Conservation (phyloP, 2,113 vertebrate species). For the Dermatemys mawii region DNA sequence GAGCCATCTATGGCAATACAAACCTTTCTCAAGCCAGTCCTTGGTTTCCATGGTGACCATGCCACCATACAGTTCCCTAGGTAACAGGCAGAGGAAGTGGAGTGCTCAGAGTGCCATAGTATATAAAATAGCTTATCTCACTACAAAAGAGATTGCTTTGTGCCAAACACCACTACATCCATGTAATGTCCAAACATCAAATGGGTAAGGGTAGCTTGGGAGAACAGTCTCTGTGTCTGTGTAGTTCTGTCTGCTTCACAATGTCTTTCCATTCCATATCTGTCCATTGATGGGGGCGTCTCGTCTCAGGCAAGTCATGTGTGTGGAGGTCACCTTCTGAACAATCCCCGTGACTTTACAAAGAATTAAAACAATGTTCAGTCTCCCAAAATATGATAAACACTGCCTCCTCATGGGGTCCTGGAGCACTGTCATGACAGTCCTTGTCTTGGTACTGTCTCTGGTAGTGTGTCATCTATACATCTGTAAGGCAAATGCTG, state of each 20-base stretch:
- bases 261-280: neutral
- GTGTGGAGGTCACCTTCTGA: neutral
- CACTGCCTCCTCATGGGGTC: neutral
- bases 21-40: constrained; percentile 68
- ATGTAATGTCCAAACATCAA: constrained; percentile 10
- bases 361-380: constrained; percentile 1
- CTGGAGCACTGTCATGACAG: too few relatives aligned
- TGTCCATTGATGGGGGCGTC: constrained; percentile 24
- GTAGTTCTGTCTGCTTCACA: neutral
- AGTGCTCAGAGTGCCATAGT: constrained; percentile 38
- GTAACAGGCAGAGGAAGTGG: constrained; percentile 62
- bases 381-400: neutral
- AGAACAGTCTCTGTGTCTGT: constrained; percentile 54
- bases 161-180: neutral
- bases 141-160: neutral
- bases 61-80: constrained; percentile 66
- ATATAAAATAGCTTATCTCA: constrained; percentile 37
- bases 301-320: neutral
- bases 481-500: neutral
- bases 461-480: neutral
- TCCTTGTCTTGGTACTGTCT: neutral
- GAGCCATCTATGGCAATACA: constrained; percentile 58
- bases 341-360: neutral
- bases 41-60: constrained; percentile 68
- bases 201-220: constrained; percentile 4